Evolutionary conservation across 2,797 vertebrate genomes (phyloP), one percentile per base, ranked within the genome.

Genomic region (Pangasius larnaudii): DNA sequence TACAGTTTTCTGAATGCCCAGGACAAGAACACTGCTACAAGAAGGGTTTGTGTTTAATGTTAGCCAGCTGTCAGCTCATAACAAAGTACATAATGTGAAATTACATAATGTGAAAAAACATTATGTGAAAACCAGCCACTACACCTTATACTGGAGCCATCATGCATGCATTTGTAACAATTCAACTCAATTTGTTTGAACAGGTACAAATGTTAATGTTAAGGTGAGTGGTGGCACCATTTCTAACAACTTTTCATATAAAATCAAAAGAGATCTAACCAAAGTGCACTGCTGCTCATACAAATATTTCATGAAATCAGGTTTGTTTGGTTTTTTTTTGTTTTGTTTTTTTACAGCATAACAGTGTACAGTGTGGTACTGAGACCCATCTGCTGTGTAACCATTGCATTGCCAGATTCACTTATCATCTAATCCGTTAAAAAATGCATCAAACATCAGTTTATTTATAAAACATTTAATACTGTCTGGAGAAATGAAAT

Each of bases 401-500:
- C 83, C 63, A 30, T 14, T 85, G 18, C 4, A 14, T 18, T 56
- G 46, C 46, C 46, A 36, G 8, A 69, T 33, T 85, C 36, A 36
- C 42, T 72, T 18, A 63, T 72, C 2, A n/a, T 63, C 42, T 42
- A 65, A 88, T 69, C 75, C 51, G 51, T 30, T 59, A 53, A n/a
- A 77, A 63, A 81, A 69, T 56, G 27, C 9, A n/a, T 80, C 75
- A 86, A 14, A 27, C 30, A 30, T 56, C 10, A 39, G 22, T 6
- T 74, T 51, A 72, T 81, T 19, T 42, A 72, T 85, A 19, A 80
- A 58, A 56, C 53, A 85, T 88, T 61, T 81, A 71, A 84, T 36
- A 36, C 19, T 18, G 4, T 85, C 19, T 79, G 53, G 7, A 71
- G 9, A 71, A 71, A 63, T 51, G 5, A 39, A 33, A 77, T 85